Evolutionary conservation across 2,797 vertebrate genomes (phyloP), one percentile per base, ranked within the genome.

Genomic region (Parauchenoglanis ngamensis): DNA sequence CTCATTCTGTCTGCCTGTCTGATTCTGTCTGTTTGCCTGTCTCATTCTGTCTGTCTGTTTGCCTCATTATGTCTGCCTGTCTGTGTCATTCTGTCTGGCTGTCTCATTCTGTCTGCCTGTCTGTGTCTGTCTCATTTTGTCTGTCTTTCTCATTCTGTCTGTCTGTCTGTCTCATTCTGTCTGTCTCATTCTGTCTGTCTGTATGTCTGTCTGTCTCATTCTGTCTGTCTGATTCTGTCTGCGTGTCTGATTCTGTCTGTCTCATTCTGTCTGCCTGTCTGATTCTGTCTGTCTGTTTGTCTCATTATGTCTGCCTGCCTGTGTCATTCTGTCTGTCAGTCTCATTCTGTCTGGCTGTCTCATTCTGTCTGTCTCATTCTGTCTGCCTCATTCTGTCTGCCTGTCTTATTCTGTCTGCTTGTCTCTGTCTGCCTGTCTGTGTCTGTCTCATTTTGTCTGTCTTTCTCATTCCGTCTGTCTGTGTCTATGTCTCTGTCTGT

Each of bases 51-150:
- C 73, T 54, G 12, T 31, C 49, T 61, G 40, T 28, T 5, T 75
- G 2, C 12, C 12, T 25, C 35, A 83, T 78, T 87, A 31, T 73
- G 73, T 80, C 85, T 86, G 65, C 63, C 83, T 89, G 84, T 84
- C 63, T 46, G 49, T 81, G 56, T 72, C 21, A 19, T 15, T 7
- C 67, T 70, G 15, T 12, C 44, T 75, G 1, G 49, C 17, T 70
- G 12, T 70, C 68, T 67, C 23, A 35, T 35, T 35, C 35, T 35
- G 35, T 35, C 35, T 35, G 35, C 35, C n/a, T 56, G 13, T 12
- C 15, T 56, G n/a, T 54, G 12, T 31, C 49, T 61, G 40, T 28
- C 7, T 75, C 12, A 6, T 2, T 25, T 7, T 49, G 10, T 15
- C 73, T 76, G 25, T 28, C 25, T n/a, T 0, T 7, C 12, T 25